phyloP scores from a whole-genome alignment of 2,888 invertebrate species.

The Apantesis nais region DNA sequence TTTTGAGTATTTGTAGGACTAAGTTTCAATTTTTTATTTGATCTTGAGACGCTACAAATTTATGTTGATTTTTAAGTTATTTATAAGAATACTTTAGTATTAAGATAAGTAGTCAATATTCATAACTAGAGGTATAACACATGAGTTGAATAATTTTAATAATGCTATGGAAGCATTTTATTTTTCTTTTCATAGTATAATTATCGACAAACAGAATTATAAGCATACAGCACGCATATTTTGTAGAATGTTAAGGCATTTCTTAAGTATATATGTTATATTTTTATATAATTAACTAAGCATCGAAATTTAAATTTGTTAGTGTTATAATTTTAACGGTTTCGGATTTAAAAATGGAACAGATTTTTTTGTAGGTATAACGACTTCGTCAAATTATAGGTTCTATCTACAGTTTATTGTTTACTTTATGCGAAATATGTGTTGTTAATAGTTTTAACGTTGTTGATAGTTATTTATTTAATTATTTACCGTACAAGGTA shows the following conservation, averaged over 20 bases:
- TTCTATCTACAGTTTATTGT: constrained; percentile 3
- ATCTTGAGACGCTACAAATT: constrained; percentile 26
- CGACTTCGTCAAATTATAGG: not conserved
- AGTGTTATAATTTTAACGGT: not conserved
- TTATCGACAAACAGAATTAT: not conserved
- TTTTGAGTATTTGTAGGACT: constrained; percentile 62
- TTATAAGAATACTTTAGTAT: constrained; percentile 16
- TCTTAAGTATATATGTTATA: too few relatives aligned
- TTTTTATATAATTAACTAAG: not conserved
- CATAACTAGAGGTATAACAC: constrained; percentile 18
- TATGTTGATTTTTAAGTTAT: constrained; percentile 21
- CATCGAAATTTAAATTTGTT: not conserved
- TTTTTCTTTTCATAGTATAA: not conserved
- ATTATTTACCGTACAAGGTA: constrained; percentile 31
- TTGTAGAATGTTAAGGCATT: not conserved
- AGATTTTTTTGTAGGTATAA: not conserved
- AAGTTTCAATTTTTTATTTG: constrained; percentile 52
- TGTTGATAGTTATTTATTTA: constrained; percentile 44
- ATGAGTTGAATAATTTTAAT: not conserved
- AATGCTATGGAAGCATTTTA: not conserved
- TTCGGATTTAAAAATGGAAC: not conserved
- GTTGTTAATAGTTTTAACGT: not conserved
- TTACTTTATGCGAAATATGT: constrained; percentile 19
- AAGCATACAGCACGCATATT: not conserved
- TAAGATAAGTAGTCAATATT: constrained; percentile 23